Base-by-base conservation (phyloP, 2,888 invertebrate genomes). In the Drosophila nr. perissopoda region DNA sequence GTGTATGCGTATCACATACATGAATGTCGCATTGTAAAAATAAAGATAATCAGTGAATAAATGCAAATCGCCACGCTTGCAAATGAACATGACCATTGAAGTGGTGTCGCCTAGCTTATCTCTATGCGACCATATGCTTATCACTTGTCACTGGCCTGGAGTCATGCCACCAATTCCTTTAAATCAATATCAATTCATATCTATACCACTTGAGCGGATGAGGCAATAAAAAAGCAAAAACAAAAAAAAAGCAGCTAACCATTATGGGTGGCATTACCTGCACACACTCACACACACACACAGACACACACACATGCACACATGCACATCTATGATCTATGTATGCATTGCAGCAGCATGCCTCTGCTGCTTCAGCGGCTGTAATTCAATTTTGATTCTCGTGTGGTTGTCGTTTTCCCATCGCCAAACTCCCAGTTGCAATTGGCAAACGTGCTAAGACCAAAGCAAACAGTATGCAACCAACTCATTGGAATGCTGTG, bases 141-240 rank as follows among this genome's bases (percentile, higher is more conserved):
- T 72, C 70, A 40, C 18, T 3, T 58, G 27, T 63, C 70, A 40
- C 18, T 3, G 52, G 31, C 16, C 48, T 40, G 13, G 29, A 27
- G 38, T 34, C 18, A 34, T 45, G 36, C 16, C 36, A 33, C 21
- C 34, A 38, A 34, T 49, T 38, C n/a, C 25, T 38, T 56, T 45
- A 29, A 75, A 38, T 34, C 49, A 69, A 76, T 60, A 48, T 18
- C 29, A 34, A 59, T 49, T 38, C 33, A 51, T 57, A 57, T 51
- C 40, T 36, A 38, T 54, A 36, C n/a, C 34, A 45, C 45, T 21
- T 36, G 16, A 52, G 7, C 16, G 54, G 54, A 54, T 38, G 16
- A 8, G 16, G 10, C 16, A 7, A 4, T 21, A 33, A 27, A 29
- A 49, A 21, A 38, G 25, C 1, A 61, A 10, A 2, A 27, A 3